Evolutionary conservation across 2,888 invertebrate genomes (phyloP).

Genomic region (Conus canariensis): DNA sequence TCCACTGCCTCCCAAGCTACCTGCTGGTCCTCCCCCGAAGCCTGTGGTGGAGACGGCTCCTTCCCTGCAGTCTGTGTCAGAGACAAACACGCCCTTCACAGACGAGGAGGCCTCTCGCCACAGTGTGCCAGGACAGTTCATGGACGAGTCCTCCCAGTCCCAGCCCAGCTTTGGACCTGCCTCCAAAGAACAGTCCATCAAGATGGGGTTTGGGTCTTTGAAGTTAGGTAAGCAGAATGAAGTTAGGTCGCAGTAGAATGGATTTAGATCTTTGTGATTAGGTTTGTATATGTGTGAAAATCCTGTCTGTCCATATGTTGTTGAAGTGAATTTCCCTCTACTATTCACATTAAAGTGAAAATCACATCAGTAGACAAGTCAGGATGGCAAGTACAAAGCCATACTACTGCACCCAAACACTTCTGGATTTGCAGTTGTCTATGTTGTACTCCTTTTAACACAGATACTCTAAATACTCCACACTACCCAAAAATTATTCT

Average conservation of each 20-base stretch:
- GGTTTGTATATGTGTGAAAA: background rate
- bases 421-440: too few relatives aligned
- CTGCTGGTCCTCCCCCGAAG: conserved; percentile 46
- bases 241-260: background rate
- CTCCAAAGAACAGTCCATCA: conserved; percentile 58
- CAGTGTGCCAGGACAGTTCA: conserved; percentile 51
- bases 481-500: too few relatives aligned
- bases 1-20: conserved; percentile 55
- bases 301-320: too few relatives aligned
- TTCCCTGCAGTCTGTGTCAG: conserved; percentile 25
- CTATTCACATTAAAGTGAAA: too few relatives aligned
- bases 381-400: too few relatives aligned
- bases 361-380: too few relatives aligned
- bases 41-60: conserved; percentile 13
- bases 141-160: conserved; percentile 43
- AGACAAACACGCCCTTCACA: conserved; percentile 48
- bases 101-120: conserved; percentile 59
- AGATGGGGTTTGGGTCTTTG: conserved; percentile 69
- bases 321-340: too few relatives aligned
- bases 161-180: conserved; percentile 54
- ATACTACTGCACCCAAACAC: too few relatives aligned
- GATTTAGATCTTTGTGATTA: background rate
- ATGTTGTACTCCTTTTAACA: too few relatives aligned
- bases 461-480: too few relatives aligned
- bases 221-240: conserved; percentile 62